These are phyloP conservation scores for Parnassius orleans DNA, from an alignment of 2,888 invertebrate genomes.

Conservation along the genomic window DNA sequence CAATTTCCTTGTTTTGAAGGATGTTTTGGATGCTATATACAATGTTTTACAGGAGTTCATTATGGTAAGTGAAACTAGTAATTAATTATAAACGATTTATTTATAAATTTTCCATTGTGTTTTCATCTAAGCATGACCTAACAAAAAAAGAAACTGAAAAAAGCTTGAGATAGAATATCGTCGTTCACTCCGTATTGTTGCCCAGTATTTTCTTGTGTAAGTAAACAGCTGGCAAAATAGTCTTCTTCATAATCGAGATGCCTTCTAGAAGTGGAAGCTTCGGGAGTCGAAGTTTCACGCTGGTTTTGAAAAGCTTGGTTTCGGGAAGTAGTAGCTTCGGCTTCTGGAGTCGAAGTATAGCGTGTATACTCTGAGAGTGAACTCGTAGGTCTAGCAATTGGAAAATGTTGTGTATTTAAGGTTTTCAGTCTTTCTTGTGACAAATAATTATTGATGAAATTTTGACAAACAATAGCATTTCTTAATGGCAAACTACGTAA, in stretches of 20 bases:
- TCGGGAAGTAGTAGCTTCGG: constrained; percentile 34
- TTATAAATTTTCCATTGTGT: too few relatives aligned
- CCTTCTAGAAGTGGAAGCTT: constrained; percentile 38
- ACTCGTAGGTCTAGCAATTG: constrained; percentile 20
- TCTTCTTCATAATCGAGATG: constrained; percentile 46
- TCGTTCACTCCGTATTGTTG: constrained; percentile 43
- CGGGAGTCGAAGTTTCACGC: constrained; percentile 34
- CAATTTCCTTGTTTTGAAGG: too few relatives aligned
- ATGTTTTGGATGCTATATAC: too few relatives aligned
- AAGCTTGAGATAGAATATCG: constrained; percentile 44
- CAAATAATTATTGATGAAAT: constrained; percentile 34
- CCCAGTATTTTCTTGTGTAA: constrained; percentile 41
- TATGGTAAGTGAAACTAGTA: too few relatives aligned
- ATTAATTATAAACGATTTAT: too few relatives aligned
- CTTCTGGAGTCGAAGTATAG: constrained; percentile 37
- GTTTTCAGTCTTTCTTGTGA: constrained; percentile 27
- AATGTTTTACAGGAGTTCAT: too few relatives aligned
- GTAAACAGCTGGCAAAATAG: constrained; percentile 39
- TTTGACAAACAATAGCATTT: constrained; percentile 38
- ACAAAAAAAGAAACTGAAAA: too few relatives aligned
- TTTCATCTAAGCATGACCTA: too few relatives aligned
- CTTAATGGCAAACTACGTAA: constrained; percentile 39
- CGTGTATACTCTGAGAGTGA: too few relatives aligned
- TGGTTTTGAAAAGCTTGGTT: constrained; percentile 23
- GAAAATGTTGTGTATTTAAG: constrained; percentile 35